These are phyloP conservation scores for Raphicerus campestris DNA, from an alignment of 2,113 vertebrate genomes.

Conservation along the genomic window DNA sequence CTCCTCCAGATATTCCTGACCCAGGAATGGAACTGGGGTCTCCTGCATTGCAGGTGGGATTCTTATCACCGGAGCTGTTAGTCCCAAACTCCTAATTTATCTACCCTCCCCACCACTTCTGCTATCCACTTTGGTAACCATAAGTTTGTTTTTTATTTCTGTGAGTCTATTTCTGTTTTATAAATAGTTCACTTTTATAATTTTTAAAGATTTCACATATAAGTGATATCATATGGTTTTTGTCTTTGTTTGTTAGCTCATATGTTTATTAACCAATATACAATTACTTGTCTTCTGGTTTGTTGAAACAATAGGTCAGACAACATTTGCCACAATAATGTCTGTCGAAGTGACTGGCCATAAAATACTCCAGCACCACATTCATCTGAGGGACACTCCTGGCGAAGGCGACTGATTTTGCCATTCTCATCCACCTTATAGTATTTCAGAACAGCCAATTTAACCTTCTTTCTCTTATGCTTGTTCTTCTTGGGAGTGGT, in stretches of 20 bases:
- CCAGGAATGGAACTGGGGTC: background rate
- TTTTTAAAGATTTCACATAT: background rate
- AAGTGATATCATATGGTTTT: background rate
- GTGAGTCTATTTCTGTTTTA: background rate
- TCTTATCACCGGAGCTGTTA: background rate
- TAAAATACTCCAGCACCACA: too few species aligned
- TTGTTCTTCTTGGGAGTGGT: too few species aligned
- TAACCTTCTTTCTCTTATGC: too few species aligned
- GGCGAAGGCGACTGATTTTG: too few species aligned
- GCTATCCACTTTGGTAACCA: background rate
- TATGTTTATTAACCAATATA: too few species aligned
- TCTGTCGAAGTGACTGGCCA: too few species aligned
- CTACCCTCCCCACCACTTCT: background rate
- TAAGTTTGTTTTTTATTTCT: background rate
- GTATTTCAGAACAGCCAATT: too few species aligned
- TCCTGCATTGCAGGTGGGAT: background rate
- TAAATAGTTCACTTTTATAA: background rate
- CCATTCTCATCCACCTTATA: too few species aligned
- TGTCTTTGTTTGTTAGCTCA: background rate
- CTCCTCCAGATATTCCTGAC: background rate
- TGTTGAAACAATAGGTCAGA: too few species aligned
- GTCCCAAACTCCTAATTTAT: background rate
- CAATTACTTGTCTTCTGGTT: too few species aligned
- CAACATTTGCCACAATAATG: too few species aligned
- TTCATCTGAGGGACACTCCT: too few species aligned